A percentile compares a stretch with the other conserved stretches of the same genome.
Evolutionary conservation across 2,113 vertebrate genomes (phyloP).

Genomic region (Castor canadensis): DNA sequence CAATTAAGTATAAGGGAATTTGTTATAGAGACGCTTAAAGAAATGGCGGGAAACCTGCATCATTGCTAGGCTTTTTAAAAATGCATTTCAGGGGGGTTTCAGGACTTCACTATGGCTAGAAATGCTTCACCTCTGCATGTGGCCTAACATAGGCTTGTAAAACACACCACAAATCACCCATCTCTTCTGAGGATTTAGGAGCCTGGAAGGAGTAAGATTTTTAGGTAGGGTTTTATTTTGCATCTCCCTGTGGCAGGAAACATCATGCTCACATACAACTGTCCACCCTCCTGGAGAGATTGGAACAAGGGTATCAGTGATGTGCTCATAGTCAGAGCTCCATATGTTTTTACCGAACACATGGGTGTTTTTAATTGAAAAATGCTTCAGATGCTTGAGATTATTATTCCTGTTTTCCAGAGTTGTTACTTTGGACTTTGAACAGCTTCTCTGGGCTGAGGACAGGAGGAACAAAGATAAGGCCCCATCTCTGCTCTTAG

Average conservation of each 20-base stretch:
- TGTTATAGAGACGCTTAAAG: neutral
- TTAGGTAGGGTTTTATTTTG: neutral
- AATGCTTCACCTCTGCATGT: too few relatives aligned
- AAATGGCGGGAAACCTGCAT: neutral
- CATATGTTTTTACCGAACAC: neutral
- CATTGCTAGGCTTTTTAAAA: neutral
- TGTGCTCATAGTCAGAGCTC: neutral
- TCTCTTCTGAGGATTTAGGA: neutral
- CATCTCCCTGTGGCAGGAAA: neutral
- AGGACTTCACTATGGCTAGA: neutral
- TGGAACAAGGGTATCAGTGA: too few relatives aligned
- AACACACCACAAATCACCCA: neutral
- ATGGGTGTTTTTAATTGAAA: too few relatives aligned
- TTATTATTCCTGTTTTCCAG: neutral
- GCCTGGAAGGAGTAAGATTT: neutral
- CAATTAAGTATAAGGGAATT: neutral
- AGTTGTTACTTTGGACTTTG: neutral
- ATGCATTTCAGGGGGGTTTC: neutral
- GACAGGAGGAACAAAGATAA: neutral
- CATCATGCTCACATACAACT: neutral
- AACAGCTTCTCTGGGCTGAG: neutral
- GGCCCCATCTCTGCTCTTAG: neutral
- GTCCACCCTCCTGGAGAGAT: neutral
- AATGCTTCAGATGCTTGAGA: neutral
- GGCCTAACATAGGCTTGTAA: neutral